A percentile compares a stretch with the other conserved stretches of the same genome.
These are phyloP conservation scores for Taenaris catops DNA, from an alignment of 2,888 invertebrate species.

Conservation along the genomic window DNA sequence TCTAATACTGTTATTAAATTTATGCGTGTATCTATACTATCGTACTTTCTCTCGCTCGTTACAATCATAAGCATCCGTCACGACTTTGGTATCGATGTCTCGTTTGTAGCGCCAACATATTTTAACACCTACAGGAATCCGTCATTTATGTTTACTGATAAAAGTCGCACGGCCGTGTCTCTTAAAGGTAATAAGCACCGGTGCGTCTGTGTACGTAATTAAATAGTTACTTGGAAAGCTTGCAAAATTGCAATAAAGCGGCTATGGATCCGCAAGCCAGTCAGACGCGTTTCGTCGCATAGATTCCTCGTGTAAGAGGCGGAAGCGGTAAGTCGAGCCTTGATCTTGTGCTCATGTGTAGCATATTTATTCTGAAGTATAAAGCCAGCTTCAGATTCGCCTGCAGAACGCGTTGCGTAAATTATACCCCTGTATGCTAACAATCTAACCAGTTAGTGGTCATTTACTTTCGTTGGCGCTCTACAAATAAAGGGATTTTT, in stretches of 20 bases:
- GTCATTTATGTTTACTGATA: slow-evolving; percentile 7
- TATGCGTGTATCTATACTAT: slow-evolving; percentile 50
- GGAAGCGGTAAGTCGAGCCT: slow-evolving; percentile 61
- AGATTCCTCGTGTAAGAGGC: slow-evolving; percentile 56
- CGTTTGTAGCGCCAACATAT: slow-evolving; percentile 46
- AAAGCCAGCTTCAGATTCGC: too few relatives aligned
- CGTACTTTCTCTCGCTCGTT: slow-evolving; percentile 65
- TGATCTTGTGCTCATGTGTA: slow-evolving; percentile 49
- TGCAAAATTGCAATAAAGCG: slow-evolving; percentile 36
- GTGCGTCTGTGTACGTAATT: slow-evolving; percentile 24
- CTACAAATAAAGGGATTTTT: too few relatives aligned
- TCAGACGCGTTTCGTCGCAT: slow-evolving; percentile 36
- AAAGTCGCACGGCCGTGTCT: slow-evolving; percentile 6
- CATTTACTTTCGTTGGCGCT: too few relatives aligned
- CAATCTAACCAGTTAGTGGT: too few relatives aligned
- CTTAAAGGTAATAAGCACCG: slow-evolving; percentile 13
- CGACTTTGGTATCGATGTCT: slow-evolving; percentile 44
- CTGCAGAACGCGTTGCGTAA: too few relatives aligned
- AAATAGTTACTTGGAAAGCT: slow-evolving; percentile 31
- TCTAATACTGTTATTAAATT: slow-evolving; percentile 74
- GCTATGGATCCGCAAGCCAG: slow-evolving; percentile 36
- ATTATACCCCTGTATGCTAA: too few relatives aligned
- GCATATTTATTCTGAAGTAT: slow-evolving; percentile 24
- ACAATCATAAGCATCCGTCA: slow-evolving; percentile 63
- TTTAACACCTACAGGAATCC: slow-evolving; percentile 38